Evolutionary conservation across 2,113 vertebrate species (phyloP), one percentile per base, ranked within the genome.

Genomic region (Castor canadensis): DNA sequence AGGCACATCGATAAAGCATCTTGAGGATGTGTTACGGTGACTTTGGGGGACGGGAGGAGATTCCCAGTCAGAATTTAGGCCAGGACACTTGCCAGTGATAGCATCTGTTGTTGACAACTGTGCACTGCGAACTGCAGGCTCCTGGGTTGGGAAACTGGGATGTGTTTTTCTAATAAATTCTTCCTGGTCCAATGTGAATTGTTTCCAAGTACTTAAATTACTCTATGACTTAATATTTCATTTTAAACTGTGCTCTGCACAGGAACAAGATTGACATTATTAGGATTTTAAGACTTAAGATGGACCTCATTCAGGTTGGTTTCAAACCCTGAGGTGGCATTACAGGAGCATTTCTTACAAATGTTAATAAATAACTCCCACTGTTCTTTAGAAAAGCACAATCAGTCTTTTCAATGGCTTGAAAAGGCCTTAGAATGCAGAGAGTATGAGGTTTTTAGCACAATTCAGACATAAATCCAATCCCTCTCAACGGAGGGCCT

Each of bases 121-220:
- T 38, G 35, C 85, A 45, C 9, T 15, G 81, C 28, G 40, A 94
- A 38, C 47, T 26, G 19, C 66, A 66, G 52, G 67, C 91, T 58
- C 49, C 66, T 56, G 5, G 11, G 32, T 3, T 67, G 16, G 47
- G 38, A 12, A 15, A 90, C 35, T 60, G 69, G 79, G 88, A 95
- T 30, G 85, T 86, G 56, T 81, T 94, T 96, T 92, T 87, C 85
- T 95, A 93, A 95, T 80, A 92, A 88, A 95, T 95, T 69, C 82
- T 88, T 75, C 88, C 86, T 62, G 60, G 73, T 83, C 56, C 30
- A 26, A 17, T 77, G 89, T 76, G 77, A 96, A 87, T 88, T 45
- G 45, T 94, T 96, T 90, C 85, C 66, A 88, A 93, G 66, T 90
- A 77, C 87, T 89, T 87, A 79, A 92, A 91, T 82, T 86, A 91